A percentile compares a stretch with the other conserved stretches of the same genome.
These are phyloP conservation scores for Paraplagusia blochii DNA, from an alignment of 2,113 vertebrate species.

Conservation along the genomic window DNA sequence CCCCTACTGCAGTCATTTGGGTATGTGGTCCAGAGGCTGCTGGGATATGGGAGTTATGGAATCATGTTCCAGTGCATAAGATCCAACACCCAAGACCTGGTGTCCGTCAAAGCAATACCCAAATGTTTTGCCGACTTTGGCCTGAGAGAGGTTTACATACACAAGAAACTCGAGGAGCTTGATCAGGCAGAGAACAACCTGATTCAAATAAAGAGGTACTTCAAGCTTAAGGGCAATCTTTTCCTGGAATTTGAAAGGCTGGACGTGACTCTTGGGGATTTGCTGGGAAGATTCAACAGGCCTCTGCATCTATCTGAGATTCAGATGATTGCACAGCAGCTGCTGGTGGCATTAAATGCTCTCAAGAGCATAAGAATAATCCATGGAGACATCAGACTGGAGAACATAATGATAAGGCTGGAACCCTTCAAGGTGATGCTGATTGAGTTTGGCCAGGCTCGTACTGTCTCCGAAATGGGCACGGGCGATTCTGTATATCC, in stretches of 20 bases:
- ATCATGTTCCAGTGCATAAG: background rate
- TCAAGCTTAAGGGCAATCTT: background rate
- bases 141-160: background rate
- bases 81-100: background rate
- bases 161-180: background rate
- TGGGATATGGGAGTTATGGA: background rate
- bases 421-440: constrained; percentile 3
- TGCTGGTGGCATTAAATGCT: constrained; percentile 1
- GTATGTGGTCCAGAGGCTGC: background rate
- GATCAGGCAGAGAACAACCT: background rate
- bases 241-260: background rate
- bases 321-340: background rate
- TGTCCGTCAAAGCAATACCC: background rate
- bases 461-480: background rate
- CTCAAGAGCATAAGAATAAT: background rate
- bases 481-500: background rate
- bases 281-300: background rate
- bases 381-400: background rate
- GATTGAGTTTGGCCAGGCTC: constrained; percentile 1
- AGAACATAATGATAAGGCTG: background rate
- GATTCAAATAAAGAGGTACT: background rate
- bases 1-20: background rate
- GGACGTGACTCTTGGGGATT: background rate
- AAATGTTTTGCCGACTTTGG: background rate
- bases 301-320: background rate